Percentiles rank a stretch among this genome's conserved stretches.
Conservation (phyloP, 2,888 invertebrate genomes). For the Tinea pellionella region DNA sequence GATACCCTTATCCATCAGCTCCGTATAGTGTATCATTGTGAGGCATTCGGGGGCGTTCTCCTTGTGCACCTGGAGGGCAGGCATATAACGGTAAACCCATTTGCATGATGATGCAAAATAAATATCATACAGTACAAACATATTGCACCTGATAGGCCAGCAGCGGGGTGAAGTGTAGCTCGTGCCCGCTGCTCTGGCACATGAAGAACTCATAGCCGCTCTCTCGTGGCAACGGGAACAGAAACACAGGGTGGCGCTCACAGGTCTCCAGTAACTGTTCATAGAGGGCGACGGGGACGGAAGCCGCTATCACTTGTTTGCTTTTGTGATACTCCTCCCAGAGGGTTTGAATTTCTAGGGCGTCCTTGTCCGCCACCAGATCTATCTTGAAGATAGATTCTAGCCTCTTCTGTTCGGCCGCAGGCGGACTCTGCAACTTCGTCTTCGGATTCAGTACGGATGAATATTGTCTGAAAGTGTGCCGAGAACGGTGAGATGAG, state of each 20-base stretch:
- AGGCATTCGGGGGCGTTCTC: slow-evolving; percentile 92
- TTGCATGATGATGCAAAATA: too few relatives aligned
- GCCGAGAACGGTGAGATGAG: background rate
- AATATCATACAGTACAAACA: too few relatives aligned
- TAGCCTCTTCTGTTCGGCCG: slow-evolving; percentile 60
- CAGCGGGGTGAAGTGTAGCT: slow-evolving; percentile 86
- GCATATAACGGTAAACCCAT: too few relatives aligned
- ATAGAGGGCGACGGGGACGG: slow-evolving; percentile 73
- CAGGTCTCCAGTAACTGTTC: slow-evolving; percentile 69
- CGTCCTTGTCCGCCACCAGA: slow-evolving; percentile 75
- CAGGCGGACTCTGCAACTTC: slow-evolving; percentile 17
- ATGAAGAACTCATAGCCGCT: slow-evolving; percentile 90
- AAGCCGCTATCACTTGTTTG: slow-evolving; percentile 81
- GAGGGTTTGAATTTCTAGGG: slow-evolving; percentile 78
- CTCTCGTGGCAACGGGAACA: slow-evolving; percentile 83
- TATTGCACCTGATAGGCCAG: slow-evolving; percentile 80
- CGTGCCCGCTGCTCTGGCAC: slow-evolving; percentile 77
- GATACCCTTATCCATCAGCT: slow-evolving; percentile 78
- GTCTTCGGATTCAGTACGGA: slow-evolving; percentile 74
- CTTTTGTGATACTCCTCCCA: slow-evolving; percentile 85
- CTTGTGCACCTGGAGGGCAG: slow-evolving; percentile 73
- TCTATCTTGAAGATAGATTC: slow-evolving; percentile 82
- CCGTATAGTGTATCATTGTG: slow-evolving; percentile 82
- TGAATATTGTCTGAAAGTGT: slow-evolving; percentile 65
- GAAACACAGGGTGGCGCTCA: slow-evolving; percentile 74